Conservation (phyloP, 2,797 vertebrate species). For the Adelosebastes latens region DNA sequence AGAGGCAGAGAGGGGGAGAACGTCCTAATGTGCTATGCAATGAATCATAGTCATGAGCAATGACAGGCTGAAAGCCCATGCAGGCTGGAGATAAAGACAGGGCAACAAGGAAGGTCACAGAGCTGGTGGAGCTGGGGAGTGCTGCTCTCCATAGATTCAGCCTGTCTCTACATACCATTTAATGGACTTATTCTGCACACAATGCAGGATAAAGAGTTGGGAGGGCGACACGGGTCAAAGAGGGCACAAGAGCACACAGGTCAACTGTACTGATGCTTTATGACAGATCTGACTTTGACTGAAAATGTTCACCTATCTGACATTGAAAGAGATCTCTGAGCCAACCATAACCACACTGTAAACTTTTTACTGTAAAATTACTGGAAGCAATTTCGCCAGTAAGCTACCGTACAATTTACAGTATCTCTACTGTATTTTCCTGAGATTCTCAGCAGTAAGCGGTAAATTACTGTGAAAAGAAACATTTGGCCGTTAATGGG, state of each 20-base stretch:
- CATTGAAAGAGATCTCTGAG: neutral
- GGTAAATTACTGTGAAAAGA: neutral
- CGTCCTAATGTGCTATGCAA: constrained; percentile 14
- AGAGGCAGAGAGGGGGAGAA: neutral
- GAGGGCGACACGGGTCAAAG: neutral
- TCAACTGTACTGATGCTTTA: neutral
- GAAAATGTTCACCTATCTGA: neutral
- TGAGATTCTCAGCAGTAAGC: neutral
- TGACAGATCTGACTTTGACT: neutral
- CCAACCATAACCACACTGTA: neutral
- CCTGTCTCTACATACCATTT: neutral
- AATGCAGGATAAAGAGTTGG: neutral
- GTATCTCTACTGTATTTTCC: neutral
- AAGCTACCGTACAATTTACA: neutral
- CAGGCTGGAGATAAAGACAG: constrained; percentile 28
- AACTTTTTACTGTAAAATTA: neutral
- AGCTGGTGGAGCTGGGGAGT: neutral
- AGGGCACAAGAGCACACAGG: neutral
- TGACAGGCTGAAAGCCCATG: constrained; percentile 17
- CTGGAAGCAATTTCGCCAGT: neutral
- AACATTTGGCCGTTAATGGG: neutral
- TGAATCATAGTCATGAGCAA: constrained; percentile 47
- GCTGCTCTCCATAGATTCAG: constrained; percentile 2
- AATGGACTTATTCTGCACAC: constrained; percentile 20
- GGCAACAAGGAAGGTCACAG: constrained; percentile 24